Base-by-base conservation (phyloP, 2,113 vertebrate species). In the Narcine bancroftii region DNA sequence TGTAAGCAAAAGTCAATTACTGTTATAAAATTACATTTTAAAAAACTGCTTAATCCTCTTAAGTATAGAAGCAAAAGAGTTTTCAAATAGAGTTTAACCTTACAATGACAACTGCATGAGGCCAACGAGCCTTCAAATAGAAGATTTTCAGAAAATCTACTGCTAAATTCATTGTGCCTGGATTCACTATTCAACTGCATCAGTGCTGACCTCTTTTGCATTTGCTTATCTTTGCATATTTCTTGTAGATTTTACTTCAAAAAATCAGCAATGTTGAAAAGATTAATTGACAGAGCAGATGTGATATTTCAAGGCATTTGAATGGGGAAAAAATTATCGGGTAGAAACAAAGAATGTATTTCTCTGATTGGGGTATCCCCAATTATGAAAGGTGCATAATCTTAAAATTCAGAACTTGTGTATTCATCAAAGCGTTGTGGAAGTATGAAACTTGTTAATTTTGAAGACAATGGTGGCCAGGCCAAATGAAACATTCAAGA, bases 11-110 rank as follows among this genome's bases (percentile, higher is more conserved):
- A 87, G n/a, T 63, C n/a, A 83, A 83, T 83, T 83, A 53, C 79
- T 63, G 50, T 87, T 87, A 87, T 63, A 21, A 63, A 53, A 87
- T 87, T 87, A 60, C 33, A 87, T 60, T 87, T 60, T 87, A n/a
- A 60, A n/a, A 87, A 56, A 36, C 26, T 56, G 50, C n/a, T 33
- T 60, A 60, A 87, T 87, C 29, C 50, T n/a, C 53, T 60, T 60
- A 53, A 87, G 11, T 60, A 60, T 5, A 36, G 17, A 15, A 42
- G 53, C 33, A 87, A 87, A 60, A 63, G 17, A 39, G 53, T 36
- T 87, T 87, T 87, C 83, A 63, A 36, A 45, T 83, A 10, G 83
- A 60, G 83, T 60, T 87, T n/a, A 63, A 63, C 56, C 53, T 87
- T 21, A 39, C 53, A 39, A 87, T 60, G 83, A 87, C 33, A 60